Conservation (phyloP, 2,113 vertebrate species). For the Tetrax tetrax region DNA sequence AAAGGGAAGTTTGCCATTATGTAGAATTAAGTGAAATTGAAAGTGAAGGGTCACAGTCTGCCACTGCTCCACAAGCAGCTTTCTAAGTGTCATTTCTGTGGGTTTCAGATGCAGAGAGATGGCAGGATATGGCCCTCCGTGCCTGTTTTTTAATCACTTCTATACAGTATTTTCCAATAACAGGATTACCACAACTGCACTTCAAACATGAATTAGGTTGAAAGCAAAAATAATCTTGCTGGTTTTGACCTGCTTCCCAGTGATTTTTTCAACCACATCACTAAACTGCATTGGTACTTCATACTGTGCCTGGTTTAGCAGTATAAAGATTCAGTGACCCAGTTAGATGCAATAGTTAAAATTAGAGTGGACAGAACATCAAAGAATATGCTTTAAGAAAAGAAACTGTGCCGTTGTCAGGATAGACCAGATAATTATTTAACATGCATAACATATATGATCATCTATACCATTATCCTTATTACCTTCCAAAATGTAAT, state of each 20-base stretch:
- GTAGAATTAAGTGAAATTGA: neutral
- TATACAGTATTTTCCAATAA: neutral
- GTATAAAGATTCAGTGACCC: neutral
- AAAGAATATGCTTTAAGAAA: neutral
- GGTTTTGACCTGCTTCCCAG: neutral
- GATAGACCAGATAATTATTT: neutral
- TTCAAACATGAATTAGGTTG: neutral
- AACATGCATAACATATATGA: neutral
- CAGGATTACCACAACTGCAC: neutral
- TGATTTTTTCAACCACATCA: neutral
- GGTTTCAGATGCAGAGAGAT: neutral
- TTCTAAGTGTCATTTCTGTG: neutral
- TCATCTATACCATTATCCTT: neutral
- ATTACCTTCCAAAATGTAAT: neutral
- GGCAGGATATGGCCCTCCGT: neutral
- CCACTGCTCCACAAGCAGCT: neutral
- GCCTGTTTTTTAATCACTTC: neutral
- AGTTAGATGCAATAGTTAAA: neutral
- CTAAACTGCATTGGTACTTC: neutral
- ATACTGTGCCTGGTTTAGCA: neutral
- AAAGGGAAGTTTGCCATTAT: neutral
- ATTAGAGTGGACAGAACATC: neutral
- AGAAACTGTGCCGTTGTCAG: neutral
- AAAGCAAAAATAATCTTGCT: neutral
- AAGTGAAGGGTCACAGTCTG: neutral